Base-by-base conservation (phyloP, 2,888 invertebrate genomes). In the Drosophila villosipedis region DNA sequence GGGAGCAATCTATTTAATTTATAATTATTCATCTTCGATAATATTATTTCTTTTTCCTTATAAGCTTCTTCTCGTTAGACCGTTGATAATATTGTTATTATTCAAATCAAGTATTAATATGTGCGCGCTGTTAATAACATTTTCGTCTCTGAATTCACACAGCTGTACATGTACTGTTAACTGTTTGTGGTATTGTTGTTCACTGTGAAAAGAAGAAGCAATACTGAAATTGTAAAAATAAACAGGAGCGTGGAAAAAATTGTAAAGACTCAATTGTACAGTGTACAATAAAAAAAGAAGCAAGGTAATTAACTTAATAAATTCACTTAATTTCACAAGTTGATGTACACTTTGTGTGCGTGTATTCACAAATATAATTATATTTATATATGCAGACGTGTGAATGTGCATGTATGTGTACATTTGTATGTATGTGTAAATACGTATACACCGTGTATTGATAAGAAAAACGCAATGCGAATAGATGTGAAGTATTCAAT, bases 391-490 rank as follows among this genome's bases (percentile, higher is more conserved):
- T 57, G 28, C 16, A 57, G 39, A 39, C 39, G 30, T 53, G 33
- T 54, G 50, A 41, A 55, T 73, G 53, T 64, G 58, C 33, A 49
- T 41, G 35, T 57, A 64, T 33, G 47, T 54, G 58, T 49, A 47
- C 41, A 63, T 58, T 41, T 58, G 39, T 30, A 16, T 30, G 41
- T 28, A 41, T 52, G n/a, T 33, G 55, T 72, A 55, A 57, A 55
- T n/a, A 31, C 30, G 22, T 39, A 55, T 55, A 28, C 35, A 61
- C 50, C 37, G 50, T 43, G 64, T 37, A 52, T 58, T 78, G 86
- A 86, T 86, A 86, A 85, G 76, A 73, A 79, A 68, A 68, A 70
- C 39, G 76, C 80, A 77, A 68, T 65, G 63, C 61, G 39, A 70
- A 59, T 43, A 52, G 59, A 39, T 25, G 9, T 19, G 10, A 50